Percentiles rank a stretch among this genome's conserved stretches.
phyloP scores from a whole-genome alignment of 2,797 vertebrate genomes.

The Cheirogaleus major region DNA sequence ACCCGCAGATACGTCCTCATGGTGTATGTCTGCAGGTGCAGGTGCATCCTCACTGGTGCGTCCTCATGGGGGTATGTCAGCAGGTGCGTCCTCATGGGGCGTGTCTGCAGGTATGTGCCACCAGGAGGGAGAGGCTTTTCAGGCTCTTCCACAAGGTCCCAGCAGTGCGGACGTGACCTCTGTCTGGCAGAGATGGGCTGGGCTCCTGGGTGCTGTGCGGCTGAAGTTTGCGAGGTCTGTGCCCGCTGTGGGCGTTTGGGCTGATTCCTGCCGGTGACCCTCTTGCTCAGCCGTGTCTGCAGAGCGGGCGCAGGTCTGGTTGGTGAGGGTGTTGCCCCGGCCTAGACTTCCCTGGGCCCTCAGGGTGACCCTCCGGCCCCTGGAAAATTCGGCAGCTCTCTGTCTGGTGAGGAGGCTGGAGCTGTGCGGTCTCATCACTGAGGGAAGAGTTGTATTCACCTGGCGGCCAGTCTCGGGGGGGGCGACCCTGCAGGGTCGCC shows the following conservation, averaged over 20 bases:
- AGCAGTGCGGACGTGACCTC: fast-evolving
- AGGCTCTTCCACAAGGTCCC: not conserved
- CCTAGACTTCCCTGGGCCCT: not conserved
- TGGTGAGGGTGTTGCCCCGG: no score
- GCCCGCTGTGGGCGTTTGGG: not conserved
- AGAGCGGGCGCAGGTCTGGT: no score
- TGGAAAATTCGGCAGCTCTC: no score
- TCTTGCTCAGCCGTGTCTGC: not conserved
- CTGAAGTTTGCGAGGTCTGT: no score
- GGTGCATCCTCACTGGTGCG: fast-evolving
- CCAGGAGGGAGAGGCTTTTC: not conserved
- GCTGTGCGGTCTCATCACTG: not conserved
- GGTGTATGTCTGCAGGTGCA: not conserved
- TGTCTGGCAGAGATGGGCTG: fast-evolving
- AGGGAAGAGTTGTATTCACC: not conserved
- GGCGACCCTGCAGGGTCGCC: not conserved
- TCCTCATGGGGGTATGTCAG: not conserved
- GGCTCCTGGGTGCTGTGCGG: not conserved
- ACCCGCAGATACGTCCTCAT: no score
- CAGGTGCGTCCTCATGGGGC: not conserved
- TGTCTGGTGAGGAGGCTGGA: fast-evolving
- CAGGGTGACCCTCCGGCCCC: no score
- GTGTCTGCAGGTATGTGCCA: fast-evolving
- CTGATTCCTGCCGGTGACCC: not conserved
- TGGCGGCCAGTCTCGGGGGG: not conserved